Conservation (phyloP, 2,888 invertebrate species). For the Hermodice carunculata region DNA sequence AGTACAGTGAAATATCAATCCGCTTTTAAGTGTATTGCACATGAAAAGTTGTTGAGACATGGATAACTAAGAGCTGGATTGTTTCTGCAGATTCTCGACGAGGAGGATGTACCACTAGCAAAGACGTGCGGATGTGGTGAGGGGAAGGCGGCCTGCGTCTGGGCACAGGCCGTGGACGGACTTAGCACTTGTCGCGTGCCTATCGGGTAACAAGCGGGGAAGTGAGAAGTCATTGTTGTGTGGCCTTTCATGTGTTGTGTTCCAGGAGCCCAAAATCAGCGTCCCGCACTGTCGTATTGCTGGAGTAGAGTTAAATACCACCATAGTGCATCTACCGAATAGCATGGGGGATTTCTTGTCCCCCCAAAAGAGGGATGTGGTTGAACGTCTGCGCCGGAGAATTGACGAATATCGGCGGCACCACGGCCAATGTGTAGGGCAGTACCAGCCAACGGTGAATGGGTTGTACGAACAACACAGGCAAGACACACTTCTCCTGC, state of each 20-base stretch:
- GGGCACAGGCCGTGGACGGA: too few species aligned
- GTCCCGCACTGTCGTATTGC: too few species aligned
- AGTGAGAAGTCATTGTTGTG: too few species aligned
- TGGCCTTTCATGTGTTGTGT: too few species aligned
- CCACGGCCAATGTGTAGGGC: constrained; percentile 86
- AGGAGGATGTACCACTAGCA: too few species aligned
- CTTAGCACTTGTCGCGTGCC: too few species aligned
- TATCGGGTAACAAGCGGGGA: too few species aligned
- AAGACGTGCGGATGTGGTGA: too few species aligned
- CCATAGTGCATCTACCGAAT: constrained; percentile 34
- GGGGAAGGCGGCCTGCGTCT: too few species aligned
- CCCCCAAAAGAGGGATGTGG: constrained; percentile 77
- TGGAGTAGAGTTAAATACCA: too few species aligned
- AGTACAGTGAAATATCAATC: constrained; percentile 19
- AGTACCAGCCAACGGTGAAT: constrained; percentile 87
- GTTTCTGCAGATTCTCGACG: constrained; percentile 4
- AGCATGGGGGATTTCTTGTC: constrained; percentile 71
- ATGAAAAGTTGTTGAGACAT: constrained; percentile 18
- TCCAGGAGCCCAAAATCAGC: too few species aligned
- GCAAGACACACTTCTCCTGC: constrained; percentile 87
- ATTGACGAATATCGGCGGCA: constrained; percentile 89
- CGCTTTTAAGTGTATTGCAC: constrained; percentile 21
- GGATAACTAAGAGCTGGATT: constrained; percentile 11
- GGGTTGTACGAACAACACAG: constrained; percentile 91
- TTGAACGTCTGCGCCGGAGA: constrained; percentile 85